phyloP scores from a whole-genome alignment of 2,797 vertebrate species.

The Pipistrellus nathusii region DNA sequence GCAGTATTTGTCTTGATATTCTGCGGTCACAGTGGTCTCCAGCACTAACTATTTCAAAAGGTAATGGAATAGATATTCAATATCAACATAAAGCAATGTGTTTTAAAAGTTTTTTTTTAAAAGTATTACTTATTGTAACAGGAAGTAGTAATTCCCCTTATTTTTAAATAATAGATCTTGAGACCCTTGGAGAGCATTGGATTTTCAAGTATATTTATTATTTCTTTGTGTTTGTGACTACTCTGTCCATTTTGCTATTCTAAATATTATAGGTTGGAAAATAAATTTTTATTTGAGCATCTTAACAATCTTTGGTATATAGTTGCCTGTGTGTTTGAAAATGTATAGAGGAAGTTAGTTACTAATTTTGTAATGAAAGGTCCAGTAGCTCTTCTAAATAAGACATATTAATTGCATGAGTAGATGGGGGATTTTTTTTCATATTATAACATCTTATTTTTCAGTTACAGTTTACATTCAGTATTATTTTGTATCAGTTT shows the following conservation, averaged over 20 bases:
- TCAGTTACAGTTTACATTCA: background rate
- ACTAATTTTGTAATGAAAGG: background rate
- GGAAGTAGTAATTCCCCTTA: background rate
- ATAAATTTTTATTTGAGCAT: background rate
- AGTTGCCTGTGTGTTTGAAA: background rate
- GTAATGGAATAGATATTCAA: constrained; percentile 84
- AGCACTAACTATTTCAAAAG: constrained; percentile 97
- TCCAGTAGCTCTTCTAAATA: constrained; percentile 34
- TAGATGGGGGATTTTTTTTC: background rate
- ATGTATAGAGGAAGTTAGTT: constrained; percentile 19
- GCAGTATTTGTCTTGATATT: constrained; percentile 95
- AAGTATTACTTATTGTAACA: constrained; percentile 16
- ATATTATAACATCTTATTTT: background rate
- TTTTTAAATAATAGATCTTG: constrained; percentile 26
- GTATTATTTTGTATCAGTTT: background rate
- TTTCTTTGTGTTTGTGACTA: background rate
- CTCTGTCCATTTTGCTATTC: background rate
- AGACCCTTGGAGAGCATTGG: constrained; percentile 12
- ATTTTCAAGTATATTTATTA: constrained; percentile 36
- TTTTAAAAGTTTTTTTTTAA: constrained; percentile 45
- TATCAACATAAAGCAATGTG: constrained; percentile 44
- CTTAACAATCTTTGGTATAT: background rate
- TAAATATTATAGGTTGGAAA: background rate
- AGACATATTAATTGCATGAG: constrained; percentile 3
- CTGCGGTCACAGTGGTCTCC: constrained; percentile 96